Evolutionary conservation across 2,113 vertebrate genomes (phyloP), one percentile per base, ranked within the genome.

Genomic region (Nannospalax galili): DNA sequence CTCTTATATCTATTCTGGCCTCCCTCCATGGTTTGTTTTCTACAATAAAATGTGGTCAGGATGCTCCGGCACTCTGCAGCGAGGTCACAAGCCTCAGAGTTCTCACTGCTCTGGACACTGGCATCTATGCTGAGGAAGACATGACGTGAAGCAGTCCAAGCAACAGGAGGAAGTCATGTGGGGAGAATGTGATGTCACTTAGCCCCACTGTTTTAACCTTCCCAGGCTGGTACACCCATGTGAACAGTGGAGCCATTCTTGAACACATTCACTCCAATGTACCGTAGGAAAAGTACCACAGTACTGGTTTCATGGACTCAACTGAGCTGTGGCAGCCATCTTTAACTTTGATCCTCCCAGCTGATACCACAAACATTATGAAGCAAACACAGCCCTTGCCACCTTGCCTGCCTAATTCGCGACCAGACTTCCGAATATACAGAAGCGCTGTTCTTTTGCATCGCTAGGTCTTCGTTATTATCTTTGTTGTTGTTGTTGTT

Each of bases 131-230:
- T 28, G n/a, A 84, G 42, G 42, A 37, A 16, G 35, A 40, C n/a
- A 14, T 26, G 58, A 42, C 6, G 5, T 35, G 22, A 85, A 45
- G 88, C 77, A 85, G 42, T 24, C 7, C 45, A 82, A 73, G 60
- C n/a, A 16, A 16, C 0, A 26, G 20, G 37, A 79, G 12, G 24
- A 75, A n/a, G 28, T 52, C 19, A 0, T n/a, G 9, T 3, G 4
- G 22, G 45, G 1, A 32, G 1, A 72, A 12, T 5, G 5, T 60
- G 56, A 60, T 37, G 19, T 11, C 84, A 72, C 5, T 3, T 11
- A 17, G 30, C 32, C 24, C 40, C 45, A 62, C 14, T 72, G 11
- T 67, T 67, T 35, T 6, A n/a, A 10, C 48, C 52, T 7, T n/a
- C 35, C 45, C 37, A 65, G 7, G 67, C 42, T 60, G 20, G 26